These are phyloP conservation scores for Lepilemur ruficaudatus DNA, from an alignment of 2,797 vertebrate genomes.

Conservation along the genomic window DNA sequence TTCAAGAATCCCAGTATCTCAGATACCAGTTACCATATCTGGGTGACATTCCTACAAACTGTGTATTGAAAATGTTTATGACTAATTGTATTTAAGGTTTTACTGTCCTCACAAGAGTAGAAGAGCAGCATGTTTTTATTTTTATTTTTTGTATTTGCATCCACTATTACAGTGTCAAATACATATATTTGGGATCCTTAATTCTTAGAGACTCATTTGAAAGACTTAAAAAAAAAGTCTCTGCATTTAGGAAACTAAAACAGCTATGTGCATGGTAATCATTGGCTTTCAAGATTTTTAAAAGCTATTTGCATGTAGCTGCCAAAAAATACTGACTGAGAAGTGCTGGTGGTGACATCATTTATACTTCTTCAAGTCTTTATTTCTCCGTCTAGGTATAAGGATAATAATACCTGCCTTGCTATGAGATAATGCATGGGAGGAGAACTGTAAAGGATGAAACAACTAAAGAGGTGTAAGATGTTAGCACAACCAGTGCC, in stretches of 20 bases:
- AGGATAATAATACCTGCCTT: background rate
- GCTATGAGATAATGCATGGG: background rate
- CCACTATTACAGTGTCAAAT: background rate
- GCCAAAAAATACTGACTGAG: background rate
- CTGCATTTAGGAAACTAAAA: constrained; percentile 22
- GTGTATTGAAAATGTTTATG: background rate
- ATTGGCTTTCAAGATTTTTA: background rate
- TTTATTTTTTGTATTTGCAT: background rate
- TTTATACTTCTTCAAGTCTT: background rate
- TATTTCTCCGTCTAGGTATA: background rate
- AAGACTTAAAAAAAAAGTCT: background rate
- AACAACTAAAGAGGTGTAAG: background rate
- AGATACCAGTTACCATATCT: background rate
- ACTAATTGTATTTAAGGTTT: background rate
- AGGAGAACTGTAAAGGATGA: background rate
- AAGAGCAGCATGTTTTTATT: background rate
- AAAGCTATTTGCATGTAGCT: background rate
- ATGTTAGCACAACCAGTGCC: background rate
- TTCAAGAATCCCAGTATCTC: background rate
- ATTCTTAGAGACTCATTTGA: background rate
- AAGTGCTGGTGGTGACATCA: background rate
- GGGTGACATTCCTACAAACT: background rate
- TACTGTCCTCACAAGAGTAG: background rate
- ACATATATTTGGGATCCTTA: background rate
- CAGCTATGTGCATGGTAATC: background rate